These are phyloP conservation scores for Cancer borealis DNA, from an alignment of 2,888 invertebrate genomes.

Conservation along the genomic window DNA sequence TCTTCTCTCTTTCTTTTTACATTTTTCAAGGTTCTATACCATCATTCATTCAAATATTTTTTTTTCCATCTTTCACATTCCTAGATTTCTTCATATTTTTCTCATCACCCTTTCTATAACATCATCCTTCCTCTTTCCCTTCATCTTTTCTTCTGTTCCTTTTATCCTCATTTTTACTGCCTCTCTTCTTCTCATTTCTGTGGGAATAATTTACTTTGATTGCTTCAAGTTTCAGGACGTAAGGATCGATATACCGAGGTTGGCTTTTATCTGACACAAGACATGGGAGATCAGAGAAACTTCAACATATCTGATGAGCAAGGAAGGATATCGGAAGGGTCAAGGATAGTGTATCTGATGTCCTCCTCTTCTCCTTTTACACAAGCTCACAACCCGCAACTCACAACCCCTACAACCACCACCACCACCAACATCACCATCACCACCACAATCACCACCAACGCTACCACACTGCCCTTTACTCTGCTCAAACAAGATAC, in stretches of 20 bases:
- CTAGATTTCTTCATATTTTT: neutral
- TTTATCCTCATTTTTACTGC: neutral
- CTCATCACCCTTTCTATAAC: neutral
- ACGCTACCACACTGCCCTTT: too few relatives aligned
- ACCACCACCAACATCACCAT: too few relatives aligned
- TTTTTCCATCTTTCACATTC: neutral
- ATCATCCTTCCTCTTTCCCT: neutral
- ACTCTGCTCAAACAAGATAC: too few relatives aligned
- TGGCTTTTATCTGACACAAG: neutral
- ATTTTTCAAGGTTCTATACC: too few relatives aligned
- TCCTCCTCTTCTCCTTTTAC: neutral
- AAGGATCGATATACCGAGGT: constrained; percentile 7
- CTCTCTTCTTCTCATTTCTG: neutral
- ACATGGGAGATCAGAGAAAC: neutral
- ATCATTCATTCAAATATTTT: too few relatives aligned
- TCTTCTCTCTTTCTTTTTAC: neutral
- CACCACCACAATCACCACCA: too few relatives aligned
- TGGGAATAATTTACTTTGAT: neutral
- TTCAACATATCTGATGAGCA: constrained; percentile 17
- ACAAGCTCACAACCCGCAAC: neutral
- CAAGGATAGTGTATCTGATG: neutral
- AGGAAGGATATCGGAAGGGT: constrained; percentile 11
- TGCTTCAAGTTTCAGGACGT: neutral
- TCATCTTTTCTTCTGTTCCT: neutral
- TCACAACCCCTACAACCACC: too few relatives aligned